phyloP scores from a whole-genome alignment of 2,888 invertebrate species.

The Tetragonula carbonaria region DNA sequence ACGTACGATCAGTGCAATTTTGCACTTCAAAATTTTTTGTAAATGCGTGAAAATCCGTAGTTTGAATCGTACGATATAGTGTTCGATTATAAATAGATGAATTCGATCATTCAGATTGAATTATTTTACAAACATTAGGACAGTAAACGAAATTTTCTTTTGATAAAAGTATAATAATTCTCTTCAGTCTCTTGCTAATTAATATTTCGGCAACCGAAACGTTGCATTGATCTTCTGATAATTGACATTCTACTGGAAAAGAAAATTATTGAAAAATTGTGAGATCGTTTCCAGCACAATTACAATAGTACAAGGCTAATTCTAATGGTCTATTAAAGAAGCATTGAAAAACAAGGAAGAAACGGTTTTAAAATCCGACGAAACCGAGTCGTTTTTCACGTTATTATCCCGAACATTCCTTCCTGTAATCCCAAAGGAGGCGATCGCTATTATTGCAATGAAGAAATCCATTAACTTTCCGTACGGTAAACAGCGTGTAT shows the following conservation, averaged over 20 bases:
- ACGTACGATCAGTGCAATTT: too few relatives aligned
- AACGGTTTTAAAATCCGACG: conserved; percentile 38
- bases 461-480: conserved; percentile 68
- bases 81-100: too few relatives aligned
- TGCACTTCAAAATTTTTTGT: too few relatives aligned
- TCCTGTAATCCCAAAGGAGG: conserved; percentile 41
- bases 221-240: not conserved
- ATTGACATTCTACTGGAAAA: not conserved
- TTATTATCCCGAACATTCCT: conserved; percentile 45
- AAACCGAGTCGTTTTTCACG: conserved; percentile 16
- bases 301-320: not conserved
- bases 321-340: conserved; percentile 8
- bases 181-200: not conserved
- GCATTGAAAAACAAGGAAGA: conserved; percentile 34
- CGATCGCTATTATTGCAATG: conserved; percentile 62
- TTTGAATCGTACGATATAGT: too few relatives aligned
- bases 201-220: not conserved
- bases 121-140: too few relatives aligned
- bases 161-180: not conserved
- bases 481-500: conserved; percentile 54
- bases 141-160: not conserved
- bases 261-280: not conserved
- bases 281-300: not conserved
- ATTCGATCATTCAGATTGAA: too few relatives aligned
- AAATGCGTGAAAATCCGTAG: too few relatives aligned